phyloP scores from a whole-genome alignment of 2,888 invertebrate genomes.

The Scaptomyza tumidula region DNA sequence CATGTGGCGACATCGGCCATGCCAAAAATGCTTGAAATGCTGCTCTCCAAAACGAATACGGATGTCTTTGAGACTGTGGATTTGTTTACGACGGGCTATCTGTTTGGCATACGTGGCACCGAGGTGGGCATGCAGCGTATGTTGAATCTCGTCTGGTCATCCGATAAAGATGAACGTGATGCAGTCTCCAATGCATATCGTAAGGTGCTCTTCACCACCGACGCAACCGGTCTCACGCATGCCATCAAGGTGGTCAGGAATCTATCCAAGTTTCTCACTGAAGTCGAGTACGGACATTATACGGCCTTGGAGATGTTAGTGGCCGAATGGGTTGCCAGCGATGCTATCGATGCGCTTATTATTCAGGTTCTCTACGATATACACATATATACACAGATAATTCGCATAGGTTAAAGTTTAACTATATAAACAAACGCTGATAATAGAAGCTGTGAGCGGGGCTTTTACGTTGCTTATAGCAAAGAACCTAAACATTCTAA shows the following conservation, averaged over 20 bases:
- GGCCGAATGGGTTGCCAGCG: slow-evolving; percentile 87
- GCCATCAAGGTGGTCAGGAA: slow-evolving; percentile 87
- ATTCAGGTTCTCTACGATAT: too few species aligned
- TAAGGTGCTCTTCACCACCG: slow-evolving; percentile 83
- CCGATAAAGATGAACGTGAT: slow-evolving; percentile 90
- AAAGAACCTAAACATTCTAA: neutral
- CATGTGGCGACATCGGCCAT: slow-evolving; percentile 83
- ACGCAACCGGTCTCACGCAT: slow-evolving; percentile 85
- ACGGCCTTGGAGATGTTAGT: slow-evolving; percentile 88
- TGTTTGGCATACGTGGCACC: slow-evolving; percentile 91
- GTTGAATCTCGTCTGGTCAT: slow-evolving; percentile 91
- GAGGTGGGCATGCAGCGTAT: slow-evolving; percentile 90
- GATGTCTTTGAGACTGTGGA: slow-evolving; percentile 96
- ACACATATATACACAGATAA: too few species aligned
- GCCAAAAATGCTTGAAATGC: slow-evolving; percentile 89
- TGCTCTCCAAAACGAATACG: slow-evolving; percentile 89
- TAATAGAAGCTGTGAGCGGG: slow-evolving; percentile 4
- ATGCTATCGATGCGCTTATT: slow-evolving; percentile 86
- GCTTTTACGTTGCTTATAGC: neutral
- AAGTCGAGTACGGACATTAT: slow-evolving; percentile 87
- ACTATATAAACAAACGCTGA: slow-evolving; percentile 8
- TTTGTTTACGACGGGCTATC: slow-evolving; percentile 92
- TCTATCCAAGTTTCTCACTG: slow-evolving; percentile 86
- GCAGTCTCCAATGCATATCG: slow-evolving; percentile 92
- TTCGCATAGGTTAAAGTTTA: neutral